phyloP scores from a whole-genome alignment of 1,140 invertebrate genomes.

The Whitmania pigra region DNA sequence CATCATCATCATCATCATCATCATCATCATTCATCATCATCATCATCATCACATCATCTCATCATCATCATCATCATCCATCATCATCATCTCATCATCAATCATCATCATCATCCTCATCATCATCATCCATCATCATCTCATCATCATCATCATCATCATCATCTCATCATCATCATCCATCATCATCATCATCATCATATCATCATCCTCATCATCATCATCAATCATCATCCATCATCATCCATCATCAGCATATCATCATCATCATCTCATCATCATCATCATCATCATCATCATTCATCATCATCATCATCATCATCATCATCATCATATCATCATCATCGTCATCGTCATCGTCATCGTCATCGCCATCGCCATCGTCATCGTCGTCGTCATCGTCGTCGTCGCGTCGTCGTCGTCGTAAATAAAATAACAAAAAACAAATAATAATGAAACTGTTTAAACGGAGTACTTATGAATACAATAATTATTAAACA shows the following conservation, averaged over 20 bases:
- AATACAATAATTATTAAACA: too few relatives aligned
- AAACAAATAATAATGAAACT: too few relatives aligned
- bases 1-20: too few relatives aligned
- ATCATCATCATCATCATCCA: background rate
- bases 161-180: background rate
- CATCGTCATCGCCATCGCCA: background rate
- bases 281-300: background rate
- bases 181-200: slow-evolving; percentile 9
- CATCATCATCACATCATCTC: background rate
- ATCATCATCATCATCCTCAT: background rate
- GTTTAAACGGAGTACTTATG: too few relatives aligned
- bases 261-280: background rate
- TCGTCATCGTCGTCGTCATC: background rate
- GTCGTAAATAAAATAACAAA: too few relatives aligned
- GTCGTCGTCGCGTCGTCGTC: too few relatives aligned
- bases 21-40: background rate
- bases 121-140: background rate
- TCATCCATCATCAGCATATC: too few relatives aligned
- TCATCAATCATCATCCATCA: background rate
- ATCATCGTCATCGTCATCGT: slow-evolving; percentile 7
- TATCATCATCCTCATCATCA: too few relatives aligned
- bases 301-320: background rate
- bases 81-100: too few relatives aligned
- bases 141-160: slow-evolving; percentile 1
- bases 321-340: slow-evolving; percentile 5